Base-by-base conservation (phyloP, 2,113 vertebrate genomes). In the Rallus limicola region DNA sequence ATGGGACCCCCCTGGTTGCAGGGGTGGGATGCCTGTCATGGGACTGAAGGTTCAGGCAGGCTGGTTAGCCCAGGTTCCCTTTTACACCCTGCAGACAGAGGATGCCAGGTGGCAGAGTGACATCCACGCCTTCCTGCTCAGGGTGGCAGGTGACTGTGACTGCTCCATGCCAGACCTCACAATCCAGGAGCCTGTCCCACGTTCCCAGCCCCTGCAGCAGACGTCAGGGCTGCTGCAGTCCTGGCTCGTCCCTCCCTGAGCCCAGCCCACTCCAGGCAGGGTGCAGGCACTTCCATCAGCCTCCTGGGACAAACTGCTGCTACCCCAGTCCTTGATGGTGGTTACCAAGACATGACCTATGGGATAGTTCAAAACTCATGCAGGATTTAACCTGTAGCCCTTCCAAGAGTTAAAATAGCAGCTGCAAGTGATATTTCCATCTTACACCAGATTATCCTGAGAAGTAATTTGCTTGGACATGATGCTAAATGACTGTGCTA, bases 391-490 rank as follows among this genome's bases (percentile, higher is more conserved):
- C 62, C 36, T 17, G 4, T 26, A 71, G 58, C 28, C 65, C 34
- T 76, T 69, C 60, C 77, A 86, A 77, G 68, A 59, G 68, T 81
- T 74, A 80, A 90, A 82, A 14, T 52, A 86, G 52, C 71, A 92
- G 52, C 81, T 36, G 48, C 6, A 44, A 34, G 13, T 56, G 70
- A 56, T 89, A 42, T 38, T 89, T 86, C 86, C 64, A 16, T 83
- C 18, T 78, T 29, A 24, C 50, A 71, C 29, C 77, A 44, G 38
- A 40, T 92, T 56, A 90, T 20, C 58, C 65, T 33, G 56, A 90
- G 88, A 64, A 90, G 88, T 71, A 48, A 82, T 94, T 96, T 82
- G 28, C 80, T 94, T n/a, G 69, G 92, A 64, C 86, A 46, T 6
- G 69, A 64, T 60, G 69, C 86, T 93, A 81, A 88, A 90, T 0